phyloP scores from a whole-genome alignment of 2,113 vertebrate genomes.

The Triplophysa siluroides region DNA sequence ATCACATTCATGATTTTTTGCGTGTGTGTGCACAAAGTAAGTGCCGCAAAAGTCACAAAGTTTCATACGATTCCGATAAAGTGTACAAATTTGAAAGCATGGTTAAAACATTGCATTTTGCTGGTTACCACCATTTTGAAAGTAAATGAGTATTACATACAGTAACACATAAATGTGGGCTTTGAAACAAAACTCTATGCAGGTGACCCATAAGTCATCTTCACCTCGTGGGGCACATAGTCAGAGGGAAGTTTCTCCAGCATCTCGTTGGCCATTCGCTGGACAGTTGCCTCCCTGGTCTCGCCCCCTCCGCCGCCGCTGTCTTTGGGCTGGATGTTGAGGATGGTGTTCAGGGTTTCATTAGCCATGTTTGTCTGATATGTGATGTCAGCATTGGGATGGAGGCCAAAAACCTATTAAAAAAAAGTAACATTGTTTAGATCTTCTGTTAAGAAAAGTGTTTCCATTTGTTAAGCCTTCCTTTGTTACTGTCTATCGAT shows the following conservation, averaged over 20 bases:
- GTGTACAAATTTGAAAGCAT: background rate
- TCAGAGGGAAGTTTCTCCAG: constrained; percentile 81
- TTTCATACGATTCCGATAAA: no score
- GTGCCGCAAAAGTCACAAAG: no score
- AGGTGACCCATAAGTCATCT: background rate
- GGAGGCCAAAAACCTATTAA: constrained; percentile 83
- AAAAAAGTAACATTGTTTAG: background rate
- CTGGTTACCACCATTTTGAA: no score
- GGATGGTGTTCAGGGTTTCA: constrained; percentile 78
- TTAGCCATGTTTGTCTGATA: constrained; percentile 84
- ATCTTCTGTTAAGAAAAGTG: background rate
- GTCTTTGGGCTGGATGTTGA: constrained; percentile 85
- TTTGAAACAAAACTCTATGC: no score
- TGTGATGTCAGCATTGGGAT: constrained; percentile 83
- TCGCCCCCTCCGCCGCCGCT: constrained; percentile 73
- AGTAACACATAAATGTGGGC: no score
- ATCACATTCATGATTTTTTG: no score
- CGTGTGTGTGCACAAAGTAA: no score
- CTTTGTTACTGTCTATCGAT: no score
- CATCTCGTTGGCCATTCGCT: constrained; percentile 79
- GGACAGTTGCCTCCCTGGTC: constrained; percentile 77
- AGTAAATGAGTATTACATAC: no score
- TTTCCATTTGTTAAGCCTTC: no score
- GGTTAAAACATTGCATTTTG: background rate
- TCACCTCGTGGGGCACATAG: constrained; percentile 80